Evolutionary conservation across 2,888 invertebrate genomes (phyloP), one percentile per base, ranked within the genome.

Genomic region (Cistogaster globosa): DNA sequence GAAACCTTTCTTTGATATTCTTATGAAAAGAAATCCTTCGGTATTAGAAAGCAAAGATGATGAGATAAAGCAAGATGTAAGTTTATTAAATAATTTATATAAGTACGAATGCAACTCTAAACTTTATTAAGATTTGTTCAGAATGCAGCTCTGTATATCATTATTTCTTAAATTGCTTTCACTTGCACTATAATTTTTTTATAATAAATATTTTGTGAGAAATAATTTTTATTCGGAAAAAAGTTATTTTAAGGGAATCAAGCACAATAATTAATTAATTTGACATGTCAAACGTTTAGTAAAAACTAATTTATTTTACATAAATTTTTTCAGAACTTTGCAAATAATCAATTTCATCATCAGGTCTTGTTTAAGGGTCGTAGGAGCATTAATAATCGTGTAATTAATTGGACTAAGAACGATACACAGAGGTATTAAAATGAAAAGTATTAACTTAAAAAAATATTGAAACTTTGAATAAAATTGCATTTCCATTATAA

Each of bases 1-100:
- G 32, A 93, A 95, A 86, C 92, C 95, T 48, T 90, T 94, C 88
- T 95, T 95, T 89, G 91, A 88, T 38, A 79, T 80, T 12, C 0
- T 85, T 11, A 18, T 83, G 26, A 76, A 55, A 60, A 83, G 87
- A 42, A 55, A 45, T 78, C 78, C 78, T 12, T 0, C 20, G 12
- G 1, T 71, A 11, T 45, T 71, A 9, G 38, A 71, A 9, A 18
- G 0, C 3, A 55, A 53, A 0, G 63, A 67, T 60, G 42, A 62
- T 57, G 57, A 53, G 14, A 1, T 45, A 18, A 20, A 71, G 14
- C 42, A 16, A 1, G 20, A 74, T n/a, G 83, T 83, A 53, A 57
- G 72, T 38, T 63, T 32, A 11, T 42, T 42, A 42, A 42, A 42
- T 2, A 12, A 42, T 42, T 32, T 32, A n/a, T n/a, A n/a, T n/a